These are phyloP conservation scores for Sycophaga agraensis DNA, from an alignment of 1,140 invertebrate genomes.

Conservation along the genomic window DNA sequence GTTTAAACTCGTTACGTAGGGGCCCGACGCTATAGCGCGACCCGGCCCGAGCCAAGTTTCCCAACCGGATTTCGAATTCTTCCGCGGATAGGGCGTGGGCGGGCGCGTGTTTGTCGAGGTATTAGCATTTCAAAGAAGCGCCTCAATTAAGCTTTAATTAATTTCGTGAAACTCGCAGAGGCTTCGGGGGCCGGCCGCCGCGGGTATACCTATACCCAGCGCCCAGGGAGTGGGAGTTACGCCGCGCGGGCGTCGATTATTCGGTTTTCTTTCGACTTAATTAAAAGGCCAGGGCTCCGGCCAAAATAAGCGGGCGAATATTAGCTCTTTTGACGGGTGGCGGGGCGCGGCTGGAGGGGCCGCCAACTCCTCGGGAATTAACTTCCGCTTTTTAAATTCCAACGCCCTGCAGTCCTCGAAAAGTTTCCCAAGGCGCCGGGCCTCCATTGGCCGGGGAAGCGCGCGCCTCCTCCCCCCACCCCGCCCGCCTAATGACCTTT, in stretches of 20 bases:
- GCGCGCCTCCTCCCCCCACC: too few species aligned
- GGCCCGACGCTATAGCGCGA: neutral
- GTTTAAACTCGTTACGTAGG: slow-evolving; percentile 27
- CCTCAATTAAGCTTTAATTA: slow-evolving; percentile 59
- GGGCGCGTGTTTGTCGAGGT: slow-evolving; percentile 52
- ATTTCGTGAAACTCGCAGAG: slow-evolving; percentile 46
- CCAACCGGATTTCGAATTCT: slow-evolving; percentile 38
- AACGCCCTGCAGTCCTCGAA: slow-evolving; percentile 17
- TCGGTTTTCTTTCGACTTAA: slow-evolving; percentile 54
- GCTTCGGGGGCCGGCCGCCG: too few species aligned
- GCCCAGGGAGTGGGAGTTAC: neutral
- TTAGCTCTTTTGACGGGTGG: slow-evolving; percentile 38
- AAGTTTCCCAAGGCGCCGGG: slow-evolving; percentile 21
- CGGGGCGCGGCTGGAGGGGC: neutral
- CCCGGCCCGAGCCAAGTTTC: neutral
- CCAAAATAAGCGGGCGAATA: slow-evolving; percentile 45
- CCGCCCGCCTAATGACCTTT: too few species aligned
- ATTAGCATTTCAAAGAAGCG: slow-evolving; percentile 60
- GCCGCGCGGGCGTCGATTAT: slow-evolving; percentile 39
- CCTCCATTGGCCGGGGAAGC: neutral
- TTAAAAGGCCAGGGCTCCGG: slow-evolving; percentile 49
- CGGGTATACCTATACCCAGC: too few species aligned
- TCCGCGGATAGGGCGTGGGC: slow-evolving; percentile 34
- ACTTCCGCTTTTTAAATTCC: slow-evolving; percentile 25
- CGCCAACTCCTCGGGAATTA: slow-evolving; percentile 27